phyloP scores from a whole-genome alignment of 2,113 vertebrate species.

The Labeo catla region DNA sequence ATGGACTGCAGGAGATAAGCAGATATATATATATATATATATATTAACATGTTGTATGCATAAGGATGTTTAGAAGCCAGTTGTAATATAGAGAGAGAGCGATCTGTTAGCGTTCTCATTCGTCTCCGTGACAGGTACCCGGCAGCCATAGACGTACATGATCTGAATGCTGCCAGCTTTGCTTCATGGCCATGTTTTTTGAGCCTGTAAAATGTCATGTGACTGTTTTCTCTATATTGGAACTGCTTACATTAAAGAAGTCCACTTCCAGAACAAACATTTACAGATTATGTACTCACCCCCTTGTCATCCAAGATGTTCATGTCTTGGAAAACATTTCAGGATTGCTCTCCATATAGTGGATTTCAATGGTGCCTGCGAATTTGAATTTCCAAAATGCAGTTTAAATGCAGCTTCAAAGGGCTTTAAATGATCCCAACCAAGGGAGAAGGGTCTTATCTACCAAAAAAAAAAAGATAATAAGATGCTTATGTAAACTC shows the following conservation, averaged over 20 bases:
- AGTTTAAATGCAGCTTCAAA: too few relatives aligned
- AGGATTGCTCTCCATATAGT: too few relatives aligned
- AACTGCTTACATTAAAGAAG: background rate
- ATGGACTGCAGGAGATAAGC: constrained; percentile 16
- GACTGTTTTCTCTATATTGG: background rate
- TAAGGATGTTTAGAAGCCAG: background rate
- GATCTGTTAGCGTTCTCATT: background rate
- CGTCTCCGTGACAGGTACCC: background rate
- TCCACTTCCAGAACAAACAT: too few relatives aligned
- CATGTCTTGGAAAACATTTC: too few relatives aligned
- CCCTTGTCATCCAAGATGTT: too few relatives aligned
- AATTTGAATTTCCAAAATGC: too few relatives aligned
- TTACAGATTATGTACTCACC: too few relatives aligned
- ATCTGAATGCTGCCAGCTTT: background rate
- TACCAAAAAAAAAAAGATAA: too few relatives aligned
- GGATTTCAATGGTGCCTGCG: too few relatives aligned
- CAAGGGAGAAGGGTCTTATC: too few relatives aligned
- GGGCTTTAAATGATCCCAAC: too few relatives aligned
- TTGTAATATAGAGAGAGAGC: background rate
- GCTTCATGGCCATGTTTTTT: background rate
- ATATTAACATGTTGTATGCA: background rate
- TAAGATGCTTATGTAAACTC: too few relatives aligned
- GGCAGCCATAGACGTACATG: background rate
- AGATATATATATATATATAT: background rate
- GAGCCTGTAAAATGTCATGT: background rate